phyloP scores from a whole-genome alignment of 2,888 invertebrate genomes.

The Rhopalosiphum nymphaeae region DNA sequence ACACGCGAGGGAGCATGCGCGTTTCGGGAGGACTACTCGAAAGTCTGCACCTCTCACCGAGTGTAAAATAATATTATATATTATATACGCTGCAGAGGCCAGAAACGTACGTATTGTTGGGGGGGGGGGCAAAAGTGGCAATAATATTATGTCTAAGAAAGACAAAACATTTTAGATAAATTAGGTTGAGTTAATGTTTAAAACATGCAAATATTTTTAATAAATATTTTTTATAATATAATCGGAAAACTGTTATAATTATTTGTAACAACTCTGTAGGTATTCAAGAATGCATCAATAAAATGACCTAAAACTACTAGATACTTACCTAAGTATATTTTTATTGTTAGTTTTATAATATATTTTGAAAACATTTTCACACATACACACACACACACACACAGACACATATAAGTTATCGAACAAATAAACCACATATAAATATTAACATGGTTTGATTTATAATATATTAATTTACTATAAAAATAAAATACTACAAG shows the following conservation, averaged over 20 bases:
- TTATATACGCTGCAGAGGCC: background rate
- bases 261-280: background rate
- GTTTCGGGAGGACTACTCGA: background rate
- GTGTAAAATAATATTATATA: background rate
- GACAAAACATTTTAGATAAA: background rate
- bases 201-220: background rate
- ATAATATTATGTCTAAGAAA: background rate
- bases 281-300: background rate
- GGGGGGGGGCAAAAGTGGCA: background rate
- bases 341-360: background rate
- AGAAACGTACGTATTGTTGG: background rate
- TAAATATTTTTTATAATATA: background rate
- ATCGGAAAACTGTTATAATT: background rate
- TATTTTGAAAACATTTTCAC: background rate
- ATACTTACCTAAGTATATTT: background rate
- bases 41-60: background rate
- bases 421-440: background rate
- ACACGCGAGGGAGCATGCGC: background rate
- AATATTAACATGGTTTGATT: background rate
- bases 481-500: background rate
- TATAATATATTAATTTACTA: background rate
- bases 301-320: background rate
- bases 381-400: too few species aligned
- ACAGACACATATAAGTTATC: too few species aligned
- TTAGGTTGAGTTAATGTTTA: background rate